phyloP scores from a whole-genome alignment of 2,888 invertebrate species.

The Norana najaformis region DNA sequence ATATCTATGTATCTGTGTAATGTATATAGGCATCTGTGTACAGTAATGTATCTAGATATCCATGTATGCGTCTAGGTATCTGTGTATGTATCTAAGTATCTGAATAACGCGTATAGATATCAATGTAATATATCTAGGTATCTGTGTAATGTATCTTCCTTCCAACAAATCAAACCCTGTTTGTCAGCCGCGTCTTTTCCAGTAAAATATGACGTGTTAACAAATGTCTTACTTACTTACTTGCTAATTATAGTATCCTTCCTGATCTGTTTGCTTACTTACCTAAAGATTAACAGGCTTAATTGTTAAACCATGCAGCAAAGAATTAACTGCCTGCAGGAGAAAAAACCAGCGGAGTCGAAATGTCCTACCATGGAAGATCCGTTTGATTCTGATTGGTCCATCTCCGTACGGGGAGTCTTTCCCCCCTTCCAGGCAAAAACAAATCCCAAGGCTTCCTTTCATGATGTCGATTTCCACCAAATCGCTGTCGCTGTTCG shows the following conservation, averaged over 20 bases:
- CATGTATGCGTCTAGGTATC: neutral
- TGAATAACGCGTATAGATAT: too few relatives aligned
- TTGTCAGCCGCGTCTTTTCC: neutral
- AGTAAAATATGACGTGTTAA: too few relatives aligned
- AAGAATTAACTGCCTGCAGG: too few relatives aligned
- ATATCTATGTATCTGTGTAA: too few relatives aligned
- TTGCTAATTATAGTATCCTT: neutral
- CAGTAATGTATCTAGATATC: too few relatives aligned
- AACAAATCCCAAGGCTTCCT: slow-evolving; percentile 27
- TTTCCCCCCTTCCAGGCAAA: slow-evolving; percentile 31
- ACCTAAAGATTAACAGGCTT: too few relatives aligned
- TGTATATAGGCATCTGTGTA: too few relatives aligned
- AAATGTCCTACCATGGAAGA: slow-evolving; percentile 2
- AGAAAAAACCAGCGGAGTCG: neutral
- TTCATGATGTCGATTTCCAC: slow-evolving; percentile 18
- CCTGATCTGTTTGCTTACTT: too few relatives aligned
- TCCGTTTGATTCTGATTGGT: slow-evolving; percentile 29
- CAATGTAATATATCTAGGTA: too few relatives aligned
- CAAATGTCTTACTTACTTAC: neutral
- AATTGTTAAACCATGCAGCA: too few relatives aligned
- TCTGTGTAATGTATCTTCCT: neutral
- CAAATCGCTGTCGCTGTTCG: neutral
- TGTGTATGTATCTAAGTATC: too few relatives aligned
- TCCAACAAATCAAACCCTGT: neutral
- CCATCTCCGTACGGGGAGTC: slow-evolving; percentile 30